phyloP scores from a whole-genome alignment of 2,888 invertebrate genomes.

The Erebia palarica region DNA sequence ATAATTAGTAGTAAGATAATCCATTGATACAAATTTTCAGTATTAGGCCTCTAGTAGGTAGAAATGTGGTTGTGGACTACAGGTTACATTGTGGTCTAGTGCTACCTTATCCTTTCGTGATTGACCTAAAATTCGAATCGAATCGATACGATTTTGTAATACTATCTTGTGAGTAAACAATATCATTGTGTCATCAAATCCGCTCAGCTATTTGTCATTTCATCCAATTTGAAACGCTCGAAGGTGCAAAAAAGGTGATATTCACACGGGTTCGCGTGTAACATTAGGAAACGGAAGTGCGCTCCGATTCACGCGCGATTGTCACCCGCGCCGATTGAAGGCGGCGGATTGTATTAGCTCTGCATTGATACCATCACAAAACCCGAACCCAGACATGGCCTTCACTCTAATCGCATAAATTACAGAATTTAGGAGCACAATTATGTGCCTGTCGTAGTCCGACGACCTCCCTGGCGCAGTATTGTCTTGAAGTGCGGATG shows the following conservation, averaged over 20 bases:
- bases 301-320: constrained; percentile 62
- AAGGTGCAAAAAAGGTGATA: constrained; percentile 26
- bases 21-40: too few relatives aligned
- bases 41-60: too few relatives aligned
- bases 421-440: not conserved
- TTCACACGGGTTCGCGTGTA: constrained; percentile 46
- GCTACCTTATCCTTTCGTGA: too few relatives aligned
- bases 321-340: constrained; percentile 54
- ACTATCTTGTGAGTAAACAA: too few relatives aligned
- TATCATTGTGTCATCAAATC: not conserved
- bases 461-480: not conserved
- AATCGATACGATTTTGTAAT: too few relatives aligned
- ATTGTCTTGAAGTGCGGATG: too few relatives aligned
- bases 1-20: too few relatives aligned
- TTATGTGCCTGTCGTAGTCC: not conserved
- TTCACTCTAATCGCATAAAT: constrained; percentile 12
- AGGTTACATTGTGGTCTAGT: too few relatives aligned
- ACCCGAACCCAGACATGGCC: constrained; percentile 18
- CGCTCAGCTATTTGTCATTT: not conserved
- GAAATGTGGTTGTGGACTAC: too few relatives aligned
- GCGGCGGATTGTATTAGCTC: constrained; percentile 50
- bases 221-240: not conserved
- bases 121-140: too few relatives aligned
- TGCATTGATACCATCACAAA: constrained; percentile 38
- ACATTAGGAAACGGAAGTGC: constrained; percentile 70